These are phyloP conservation scores for Protobothrops mucrosquamatus DNA, from an alignment of 2,113 vertebrate genomes.

Conservation along the genomic window DNA sequence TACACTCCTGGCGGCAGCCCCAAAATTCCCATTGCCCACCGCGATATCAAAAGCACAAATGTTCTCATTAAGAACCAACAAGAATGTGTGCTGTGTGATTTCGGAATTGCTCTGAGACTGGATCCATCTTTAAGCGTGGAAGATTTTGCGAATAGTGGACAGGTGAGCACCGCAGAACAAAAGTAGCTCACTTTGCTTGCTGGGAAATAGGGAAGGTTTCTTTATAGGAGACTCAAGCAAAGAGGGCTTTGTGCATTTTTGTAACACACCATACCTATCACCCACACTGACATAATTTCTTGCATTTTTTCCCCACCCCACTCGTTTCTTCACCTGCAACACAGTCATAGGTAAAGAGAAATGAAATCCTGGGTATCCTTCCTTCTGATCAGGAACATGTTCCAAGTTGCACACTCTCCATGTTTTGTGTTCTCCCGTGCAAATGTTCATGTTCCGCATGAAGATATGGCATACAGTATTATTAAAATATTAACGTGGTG, in stretches of 20 bases:
- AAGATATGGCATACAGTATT: not conserved
- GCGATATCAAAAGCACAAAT: constrained; percentile 89
- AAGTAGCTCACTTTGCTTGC: not conserved
- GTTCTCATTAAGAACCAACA: constrained; percentile 79
- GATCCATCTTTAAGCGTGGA: constrained; percentile 82
- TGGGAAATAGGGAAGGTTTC: not conserved
- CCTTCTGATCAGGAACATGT: not conserved
- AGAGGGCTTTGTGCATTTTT: not conserved
- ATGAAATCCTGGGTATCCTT: not conserved
- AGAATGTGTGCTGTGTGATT: constrained; percentile 85
- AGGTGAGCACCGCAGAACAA: constrained; percentile 61
- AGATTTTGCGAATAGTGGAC: constrained; percentile 87
- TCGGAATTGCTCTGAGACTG: constrained; percentile 82
- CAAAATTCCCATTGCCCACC: constrained; percentile 84
- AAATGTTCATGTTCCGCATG: not conserved
- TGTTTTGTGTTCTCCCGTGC: not conserved
- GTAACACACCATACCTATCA: not conserved
- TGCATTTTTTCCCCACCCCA: not conserved
- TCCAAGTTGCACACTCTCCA: not conserved
- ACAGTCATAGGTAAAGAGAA: not conserved
- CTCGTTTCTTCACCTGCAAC: not conserved
- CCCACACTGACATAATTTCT: not conserved
- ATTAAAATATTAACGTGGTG: not conserved
- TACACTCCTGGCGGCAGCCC: constrained; percentile 70
- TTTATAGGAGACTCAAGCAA: not conserved